Evolutionary conservation across 2,888 invertebrate species (phyloP).

Genomic region (Dascillus cervinus): DNA sequence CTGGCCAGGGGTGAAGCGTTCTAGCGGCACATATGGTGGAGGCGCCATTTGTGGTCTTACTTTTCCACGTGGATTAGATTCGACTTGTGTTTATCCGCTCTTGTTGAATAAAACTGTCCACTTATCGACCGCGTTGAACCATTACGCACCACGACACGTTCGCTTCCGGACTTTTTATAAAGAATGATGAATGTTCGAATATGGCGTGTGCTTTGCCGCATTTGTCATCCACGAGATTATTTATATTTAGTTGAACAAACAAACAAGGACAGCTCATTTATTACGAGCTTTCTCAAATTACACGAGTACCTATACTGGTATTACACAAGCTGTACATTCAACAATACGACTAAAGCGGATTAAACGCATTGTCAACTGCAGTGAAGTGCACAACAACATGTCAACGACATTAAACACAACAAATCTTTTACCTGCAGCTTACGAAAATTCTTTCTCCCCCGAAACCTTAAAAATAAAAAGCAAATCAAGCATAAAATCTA

Average conservation of each 20-base stretch:
- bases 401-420: conserved; percentile 16
- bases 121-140: conserved; percentile 35
- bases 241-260: conserved; percentile 26
- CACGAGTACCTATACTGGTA: conserved; percentile 18
- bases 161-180: conserved; percentile 29
- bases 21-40: conserved; percentile 17
- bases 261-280: conserved; percentile 26
- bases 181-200: conserved; percentile 24
- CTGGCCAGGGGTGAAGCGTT: conserved; percentile 15
- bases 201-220: conserved; percentile 20
- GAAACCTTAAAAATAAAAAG: conserved; percentile 5
- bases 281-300: conserved; percentile 23
- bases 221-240: conserved; percentile 30
- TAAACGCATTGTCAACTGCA: conserved; percentile 28
- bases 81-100: conserved; percentile 8
- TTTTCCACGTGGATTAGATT: conserved; percentile 8
- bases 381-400: conserved; percentile 29
- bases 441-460: too few species aligned
- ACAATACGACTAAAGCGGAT: conserved; percentile 26
- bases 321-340: conserved; percentile 10
- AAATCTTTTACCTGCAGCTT: conserved; percentile 21
- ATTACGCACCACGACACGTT: conserved; percentile 31
- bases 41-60: conserved; percentile 13
- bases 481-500: conserved; percentile 2
- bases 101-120: conserved; percentile 25